Evolutionary conservation across 2,113 vertebrate species (phyloP).

Genomic region (Psilopsiagon aymara): DNA sequence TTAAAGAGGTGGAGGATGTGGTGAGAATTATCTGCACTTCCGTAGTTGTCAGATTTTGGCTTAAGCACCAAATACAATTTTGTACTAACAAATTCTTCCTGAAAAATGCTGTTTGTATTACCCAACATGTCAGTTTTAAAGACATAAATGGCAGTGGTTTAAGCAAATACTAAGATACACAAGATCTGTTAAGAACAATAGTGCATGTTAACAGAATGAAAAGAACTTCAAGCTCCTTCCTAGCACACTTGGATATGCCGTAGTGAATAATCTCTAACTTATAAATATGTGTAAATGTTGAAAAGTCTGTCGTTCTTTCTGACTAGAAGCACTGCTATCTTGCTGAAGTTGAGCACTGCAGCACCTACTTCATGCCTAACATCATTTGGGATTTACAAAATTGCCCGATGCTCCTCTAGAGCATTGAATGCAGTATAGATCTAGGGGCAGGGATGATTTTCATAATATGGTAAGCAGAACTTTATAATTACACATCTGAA

Average conservation of each 20-base stretch:
- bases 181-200: not conserved
- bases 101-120: not conserved
- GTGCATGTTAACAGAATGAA: not conserved
- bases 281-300: not conserved
- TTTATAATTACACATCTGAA: not conserved
- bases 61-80: not conserved
- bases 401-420: constrained; percentile 5
- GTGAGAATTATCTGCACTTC: not conserved
- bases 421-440: not conserved
- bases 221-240: not conserved
- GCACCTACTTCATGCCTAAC: not conserved
- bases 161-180: not conserved
- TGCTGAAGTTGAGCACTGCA: not conserved
- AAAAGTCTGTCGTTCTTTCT: not conserved
- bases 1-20: not conserved
- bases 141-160: not conserved
- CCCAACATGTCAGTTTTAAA: not conserved
- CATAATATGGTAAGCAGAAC: not conserved
- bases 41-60: not conserved
- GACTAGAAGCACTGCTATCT: not conserved
- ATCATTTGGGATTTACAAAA: constrained; percentile 32
- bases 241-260: not conserved
- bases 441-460: not conserved
- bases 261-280: not conserved
- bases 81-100: not conserved